These are phyloP conservation scores for Spisula solida DNA, from an alignment of 2,888 invertebrate species.

Conservation along the genomic window DNA sequence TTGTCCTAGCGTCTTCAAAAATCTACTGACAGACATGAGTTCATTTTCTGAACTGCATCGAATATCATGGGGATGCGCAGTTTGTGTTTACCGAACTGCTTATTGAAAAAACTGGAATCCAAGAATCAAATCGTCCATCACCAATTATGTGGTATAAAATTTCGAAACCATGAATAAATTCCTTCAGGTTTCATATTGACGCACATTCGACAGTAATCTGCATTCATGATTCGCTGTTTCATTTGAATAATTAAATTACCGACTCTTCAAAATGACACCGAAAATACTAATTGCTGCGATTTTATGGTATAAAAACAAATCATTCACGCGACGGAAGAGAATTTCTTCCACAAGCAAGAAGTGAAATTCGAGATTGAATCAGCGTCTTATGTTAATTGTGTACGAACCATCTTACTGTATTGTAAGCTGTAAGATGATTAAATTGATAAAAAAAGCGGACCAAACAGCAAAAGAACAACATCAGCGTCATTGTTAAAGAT, in stretches of 20 bases:
- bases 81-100: too few relatives aligned
- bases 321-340: neutral
- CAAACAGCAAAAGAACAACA: neutral
- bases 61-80: too few relatives aligned
- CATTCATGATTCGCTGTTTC: slow-evolving; percentile 18
- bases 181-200: neutral
- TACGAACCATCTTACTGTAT: too few relatives aligned
- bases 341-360: neutral
- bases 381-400: neutral
- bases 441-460: too few relatives aligned
- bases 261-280: neutral
- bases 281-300: slow-evolving; percentile 30
- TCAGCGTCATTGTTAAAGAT: neutral
- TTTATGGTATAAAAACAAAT: slow-evolving; percentile 18
- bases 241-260: slow-evolving; percentile 42
- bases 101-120: neutral
- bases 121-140: neutral
- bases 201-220: slow-evolving; percentile 21
- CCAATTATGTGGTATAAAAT: neutral
- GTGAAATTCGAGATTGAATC: neutral
- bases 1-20: too few relatives aligned
- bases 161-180: neutral
- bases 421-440: too few relatives aligned
- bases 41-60: neutral
- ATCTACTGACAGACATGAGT: too few relatives aligned